Evolutionary conservation across 2,888 invertebrate species (phyloP).

Genomic region (Aromia moschata): DNA sequence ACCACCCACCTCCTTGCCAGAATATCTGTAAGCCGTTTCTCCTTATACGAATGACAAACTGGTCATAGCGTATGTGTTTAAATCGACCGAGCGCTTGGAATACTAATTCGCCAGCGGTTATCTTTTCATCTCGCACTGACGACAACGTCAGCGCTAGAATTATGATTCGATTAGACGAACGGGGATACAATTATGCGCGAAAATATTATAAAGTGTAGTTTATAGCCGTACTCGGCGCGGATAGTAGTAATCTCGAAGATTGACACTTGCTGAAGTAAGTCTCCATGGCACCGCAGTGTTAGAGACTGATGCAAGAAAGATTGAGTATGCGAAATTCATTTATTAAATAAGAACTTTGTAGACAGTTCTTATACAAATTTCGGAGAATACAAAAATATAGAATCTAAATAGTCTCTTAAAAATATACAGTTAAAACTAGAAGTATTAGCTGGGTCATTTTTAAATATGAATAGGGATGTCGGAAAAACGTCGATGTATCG

Average conservation of each 20-base stretch:
- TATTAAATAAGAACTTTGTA: too few relatives aligned
- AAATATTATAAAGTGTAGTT: conserved; percentile 14
- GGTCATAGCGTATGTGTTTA: conserved; percentile 51
- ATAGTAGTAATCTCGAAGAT: conserved; percentile 10
- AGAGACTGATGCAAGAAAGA: too few relatives aligned
- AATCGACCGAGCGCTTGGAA: conserved; percentile 46
- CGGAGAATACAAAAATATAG: too few relatives aligned
- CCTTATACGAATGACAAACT: conserved; percentile 56
- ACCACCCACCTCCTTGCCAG: conserved; percentile 51
- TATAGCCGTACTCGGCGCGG: conserved; percentile 5
- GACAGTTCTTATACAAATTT: too few relatives aligned
- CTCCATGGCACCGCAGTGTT: too few relatives aligned
- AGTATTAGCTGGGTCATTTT: too few relatives aligned
- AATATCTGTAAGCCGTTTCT: conserved; percentile 51
- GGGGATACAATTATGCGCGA: conserved; percentile 26
- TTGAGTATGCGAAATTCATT: too few relatives aligned
- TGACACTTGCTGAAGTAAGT: conserved; percentile 19
- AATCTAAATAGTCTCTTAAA: too few relatives aligned
- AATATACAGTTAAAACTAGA: too few relatives aligned
- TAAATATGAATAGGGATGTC: too few relatives aligned
- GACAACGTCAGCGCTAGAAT: conserved; percentile 33
- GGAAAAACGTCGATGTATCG: too few relatives aligned
- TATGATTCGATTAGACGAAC: conserved; percentile 34
- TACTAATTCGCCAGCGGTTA: conserved; percentile 43
- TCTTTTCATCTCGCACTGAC: conserved; percentile 36